phyloP scores from a whole-genome alignment of 1,140 invertebrate genomes.

The Ceratitis capitata region DNA sequence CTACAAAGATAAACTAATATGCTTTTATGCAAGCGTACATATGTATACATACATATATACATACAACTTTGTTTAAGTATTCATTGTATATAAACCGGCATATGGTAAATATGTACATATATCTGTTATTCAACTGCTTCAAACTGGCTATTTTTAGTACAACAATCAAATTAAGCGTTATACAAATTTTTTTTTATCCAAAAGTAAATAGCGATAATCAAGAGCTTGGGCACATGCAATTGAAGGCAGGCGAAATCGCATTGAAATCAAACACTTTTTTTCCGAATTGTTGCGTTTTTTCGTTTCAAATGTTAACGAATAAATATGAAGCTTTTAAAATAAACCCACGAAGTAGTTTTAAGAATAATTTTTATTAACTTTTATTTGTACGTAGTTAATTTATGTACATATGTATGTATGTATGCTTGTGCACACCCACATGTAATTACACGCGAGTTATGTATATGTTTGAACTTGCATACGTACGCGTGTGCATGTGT shows the following conservation, averaged over 20 bases:
- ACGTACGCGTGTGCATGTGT: background rate
- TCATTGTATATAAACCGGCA: background rate
- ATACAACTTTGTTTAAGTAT: background rate
- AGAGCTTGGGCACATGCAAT: background rate
- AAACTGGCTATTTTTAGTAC: conserved; percentile 35
- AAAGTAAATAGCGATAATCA: background rate
- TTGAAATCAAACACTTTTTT: background rate
- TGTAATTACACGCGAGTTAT: too few relatives aligned
- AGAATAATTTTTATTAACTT: background rate
- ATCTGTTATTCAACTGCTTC: conserved; percentile 1
- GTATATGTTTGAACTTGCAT: too few relatives aligned
- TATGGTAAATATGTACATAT: background rate
- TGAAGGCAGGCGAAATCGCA: background rate
- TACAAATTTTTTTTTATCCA: background rate
- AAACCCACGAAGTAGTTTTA: background rate
- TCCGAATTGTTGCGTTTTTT: too few relatives aligned
- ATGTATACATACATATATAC: background rate
- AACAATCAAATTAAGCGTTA: conserved; percentile 27
- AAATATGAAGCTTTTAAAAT: background rate
- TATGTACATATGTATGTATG: background rate
- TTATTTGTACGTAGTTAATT: too few relatives aligned
- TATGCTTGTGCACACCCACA: too few relatives aligned
- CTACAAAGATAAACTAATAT: too few relatives aligned
- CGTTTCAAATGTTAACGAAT: background rate
- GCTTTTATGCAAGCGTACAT: background rate